Conservation (phyloP, 2,113 vertebrate genomes). For the Thinocorus orbignyianus region DNA sequence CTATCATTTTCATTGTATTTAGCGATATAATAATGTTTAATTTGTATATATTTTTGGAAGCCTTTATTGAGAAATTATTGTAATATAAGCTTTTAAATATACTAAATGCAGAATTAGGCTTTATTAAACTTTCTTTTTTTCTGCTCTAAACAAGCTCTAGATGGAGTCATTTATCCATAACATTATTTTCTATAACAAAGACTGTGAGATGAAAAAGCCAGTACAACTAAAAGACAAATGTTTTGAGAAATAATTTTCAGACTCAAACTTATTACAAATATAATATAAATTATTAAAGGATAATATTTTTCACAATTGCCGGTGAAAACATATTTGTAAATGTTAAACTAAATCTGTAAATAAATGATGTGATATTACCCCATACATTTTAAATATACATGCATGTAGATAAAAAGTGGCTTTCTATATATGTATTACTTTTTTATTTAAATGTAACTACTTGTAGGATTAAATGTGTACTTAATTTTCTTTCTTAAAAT, state of each 20-base stretch:
- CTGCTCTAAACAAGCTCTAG: slow-evolving; percentile 54
- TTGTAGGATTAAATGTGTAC: neutral
- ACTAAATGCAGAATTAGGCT: neutral
- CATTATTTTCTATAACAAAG: slow-evolving; percentile 25
- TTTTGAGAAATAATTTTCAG: slow-evolving; percentile 2
- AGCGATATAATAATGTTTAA: neutral
- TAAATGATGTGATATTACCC: neutral
- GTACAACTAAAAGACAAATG: neutral
- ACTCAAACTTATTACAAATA: neutral
- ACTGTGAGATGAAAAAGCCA: neutral
- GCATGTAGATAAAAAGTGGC: neutral
- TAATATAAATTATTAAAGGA: slow-evolving; percentile 28
- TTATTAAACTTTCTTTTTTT: neutral
- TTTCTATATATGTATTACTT: neutral
- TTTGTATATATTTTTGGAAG: neutral
- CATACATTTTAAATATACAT: neutral
- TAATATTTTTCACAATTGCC: slow-evolving; percentile 10
- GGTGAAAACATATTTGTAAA: slow-evolving; percentile 13
- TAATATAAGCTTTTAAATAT: neutral
- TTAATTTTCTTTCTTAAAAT: neutral
- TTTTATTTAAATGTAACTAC: neutral
- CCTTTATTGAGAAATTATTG: neutral
- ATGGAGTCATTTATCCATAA: slow-evolving; percentile 68
- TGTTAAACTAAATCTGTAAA: slow-evolving; percentile 28
- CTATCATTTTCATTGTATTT: neutral